A percentile compares a stretch with the other conserved stretches of the same genome.
Conservation (phyloP, 2,888 invertebrate species). For the Drosophila prostipennis region DNA sequence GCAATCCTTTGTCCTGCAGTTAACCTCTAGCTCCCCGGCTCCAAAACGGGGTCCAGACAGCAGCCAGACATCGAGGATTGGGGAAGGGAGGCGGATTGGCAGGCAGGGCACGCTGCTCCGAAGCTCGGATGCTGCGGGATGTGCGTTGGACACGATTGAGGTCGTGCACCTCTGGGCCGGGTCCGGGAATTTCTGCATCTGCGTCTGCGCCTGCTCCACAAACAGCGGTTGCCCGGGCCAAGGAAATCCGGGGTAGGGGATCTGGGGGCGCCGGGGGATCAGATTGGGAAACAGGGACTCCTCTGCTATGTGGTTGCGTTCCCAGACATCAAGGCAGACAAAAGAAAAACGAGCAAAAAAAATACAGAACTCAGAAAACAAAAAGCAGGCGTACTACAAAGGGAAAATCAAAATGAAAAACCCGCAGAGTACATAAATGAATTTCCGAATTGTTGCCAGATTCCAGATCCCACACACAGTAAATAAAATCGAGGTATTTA, state of each 20-base stretch:
- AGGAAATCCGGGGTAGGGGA: constrained; percentile 25
- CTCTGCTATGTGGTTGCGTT: constrained; percentile 65
- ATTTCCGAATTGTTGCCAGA: constrained; percentile 72
- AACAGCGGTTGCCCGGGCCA: constrained; percentile 38
- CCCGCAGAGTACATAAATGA: constrained; percentile 66
- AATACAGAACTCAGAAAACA: constrained; percentile 3
- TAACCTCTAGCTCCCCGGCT: constrained; percentile 36
- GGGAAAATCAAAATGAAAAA: constrained; percentile 37
- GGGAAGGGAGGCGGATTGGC: constrained; percentile 55
- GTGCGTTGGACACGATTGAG: constrained; percentile 76
- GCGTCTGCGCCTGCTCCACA: constrained; percentile 72
- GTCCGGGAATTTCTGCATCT: constrained; percentile 33
- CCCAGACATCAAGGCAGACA: constrained; percentile 75
- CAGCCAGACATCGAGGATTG: constrained; percentile 69
- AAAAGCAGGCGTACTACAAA: constrained; percentile 22
- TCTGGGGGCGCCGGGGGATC: constrained; percentile 22
- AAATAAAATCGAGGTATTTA: background rate
- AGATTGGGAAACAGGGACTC: constrained; percentile 47
- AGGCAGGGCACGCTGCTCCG: constrained; percentile 20
- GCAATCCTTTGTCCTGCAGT: constrained; percentile 61
- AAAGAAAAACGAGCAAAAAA: constrained; percentile 48
- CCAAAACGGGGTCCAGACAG: constrained; percentile 49
- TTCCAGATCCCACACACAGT: constrained; percentile 11
- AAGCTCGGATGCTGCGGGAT: constrained; percentile 40
- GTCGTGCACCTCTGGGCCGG: constrained; percentile 80